Base-by-base conservation (phyloP, 2,113 vertebrate genomes). In the Cynocephalus volans region DNA sequence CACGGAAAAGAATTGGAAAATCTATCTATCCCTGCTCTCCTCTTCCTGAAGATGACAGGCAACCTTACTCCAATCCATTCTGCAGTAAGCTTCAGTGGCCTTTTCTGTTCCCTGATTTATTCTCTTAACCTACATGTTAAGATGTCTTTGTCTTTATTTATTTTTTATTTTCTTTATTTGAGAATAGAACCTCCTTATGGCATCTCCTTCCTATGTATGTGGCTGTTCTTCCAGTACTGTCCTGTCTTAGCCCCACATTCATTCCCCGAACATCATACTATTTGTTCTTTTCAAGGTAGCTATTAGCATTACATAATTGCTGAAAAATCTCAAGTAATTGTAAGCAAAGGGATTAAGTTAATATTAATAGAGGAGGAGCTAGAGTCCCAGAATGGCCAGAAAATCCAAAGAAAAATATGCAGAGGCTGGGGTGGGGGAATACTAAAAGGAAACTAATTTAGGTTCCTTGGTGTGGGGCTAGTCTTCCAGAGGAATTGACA, bases 71-170 rank as follows among this genome's bases (percentile, higher is more conserved):
- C 3, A 24, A 65, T 48, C 8, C 13, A 36, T 88, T 79, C 54
- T 67, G 31, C 19, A 41, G 19, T 18, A 65, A 67, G 48, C 1
- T 1, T 72, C n/a, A n/a, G 10, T 28, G 70, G 2, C 2, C 11
- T 6, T 58, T 56, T 92, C 17, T 12, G 36, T 3, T 2, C 1
- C 0, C 0, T 28, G 5, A 67, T 31, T 50, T 5, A 23, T 3
- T 8, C 17, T 15, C 15, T 80, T 24, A 75, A 81, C 24, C 36
- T 76, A 19, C 33, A 23, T 52, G 10, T 31, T 62, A 41, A 54
- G 18, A 60, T 70, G 19, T 45, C 28, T 82, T 93, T 69, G 52
- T 10, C 18, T 93, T 75, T 45, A 18, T 19, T 79, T 84, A 2
- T 36, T 72, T 50, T 65, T 23, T 81, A 2, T 7, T 92, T 72